These are phyloP conservation scores for Rhogogaster chlorosoma DNA, from an alignment of 2,888 invertebrate species.

Conservation along the genomic window DNA sequence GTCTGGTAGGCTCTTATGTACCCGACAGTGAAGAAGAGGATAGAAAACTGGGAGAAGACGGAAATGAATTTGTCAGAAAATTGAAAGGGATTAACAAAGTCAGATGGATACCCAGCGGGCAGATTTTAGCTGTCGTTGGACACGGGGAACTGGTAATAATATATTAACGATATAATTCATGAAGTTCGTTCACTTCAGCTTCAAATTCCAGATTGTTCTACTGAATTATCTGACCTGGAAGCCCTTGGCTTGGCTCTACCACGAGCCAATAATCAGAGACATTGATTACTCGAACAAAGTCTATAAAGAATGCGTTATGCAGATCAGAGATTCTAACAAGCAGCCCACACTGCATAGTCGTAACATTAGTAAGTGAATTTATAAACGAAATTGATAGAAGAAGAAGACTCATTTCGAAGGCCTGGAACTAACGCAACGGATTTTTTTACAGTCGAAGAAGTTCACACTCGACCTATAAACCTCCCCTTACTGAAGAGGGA, in stretches of 20 bases:
- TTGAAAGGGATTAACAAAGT: slow-evolving; percentile 71
- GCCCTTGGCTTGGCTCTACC: slow-evolving; percentile 67
- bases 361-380: slow-evolving; percentile 66
- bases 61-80: slow-evolving; percentile 54
- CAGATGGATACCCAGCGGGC: slow-evolving; percentile 72
- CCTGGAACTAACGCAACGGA: not conserved
- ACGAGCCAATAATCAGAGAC: slow-evolving; percentile 71
- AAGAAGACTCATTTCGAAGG: not conserved
- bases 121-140: slow-evolving; percentile 72
- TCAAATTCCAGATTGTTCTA: slow-evolving; percentile 66
- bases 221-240: slow-evolving; percentile 74
- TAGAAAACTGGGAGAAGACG: not conserved
- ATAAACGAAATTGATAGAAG: slow-evolving; percentile 16
- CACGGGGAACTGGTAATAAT: slow-evolving; percentile 71
- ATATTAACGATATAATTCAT: not conserved
- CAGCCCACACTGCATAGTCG: slow-evolving; percentile 55
- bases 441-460: slow-evolving; percentile 68
- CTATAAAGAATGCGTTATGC: slow-evolving; percentile 67
- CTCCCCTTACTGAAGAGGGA: slow-evolving; percentile 68
- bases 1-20: slow-evolving; percentile 69
- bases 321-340: slow-evolving; percentile 62
- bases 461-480: slow-evolving; percentile 70
- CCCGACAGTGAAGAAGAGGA: slow-evolving; percentile 59
- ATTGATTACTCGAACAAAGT: slow-evolving; percentile 69
- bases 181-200: not conserved